Base-by-base conservation (phyloP, 2,113 vertebrate species). In the Datnioides undecimradiatus region DNA sequence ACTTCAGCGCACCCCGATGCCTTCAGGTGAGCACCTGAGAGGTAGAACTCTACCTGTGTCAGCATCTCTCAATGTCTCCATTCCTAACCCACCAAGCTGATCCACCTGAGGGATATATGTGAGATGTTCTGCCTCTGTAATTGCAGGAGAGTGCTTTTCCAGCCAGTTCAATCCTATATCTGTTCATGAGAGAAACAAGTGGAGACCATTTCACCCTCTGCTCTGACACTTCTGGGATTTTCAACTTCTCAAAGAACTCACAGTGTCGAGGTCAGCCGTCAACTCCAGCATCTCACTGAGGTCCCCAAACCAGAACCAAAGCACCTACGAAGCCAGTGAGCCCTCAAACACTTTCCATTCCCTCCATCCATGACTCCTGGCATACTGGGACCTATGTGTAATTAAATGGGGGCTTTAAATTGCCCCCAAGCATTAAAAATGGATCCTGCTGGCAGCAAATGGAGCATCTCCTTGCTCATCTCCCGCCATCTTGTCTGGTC, bases 361-460 rank as follows among this genome's bases (percentile, higher is more conserved):
- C 27, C 4, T 36, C 67, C 76, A 69, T 72, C 80, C 60, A 67
- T 57, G 73, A 81, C 79, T 83, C 58, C 79, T 64, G 75, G 23
- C 67, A 77, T 34, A 41, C 48, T 73, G 87, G 90, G 91, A 89
- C 77, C 29, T 21, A 66, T 31, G 58, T 86, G 83, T 84, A 90
- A 88, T 91, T 91, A 88, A 91, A 82, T 79, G 55, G 83, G 78
- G 83, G 78, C 58, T 89, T 86, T n/a, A 79, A 80, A 84, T 84
- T 76, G 67, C 40, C 46, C 75, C 85, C 79, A 51, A 43, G 80
- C 88, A 93, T 94, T 90, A 92, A 91, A 93, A 89, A 92, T 90
- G 73, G 76, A 91, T 91, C 80, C 76, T 41, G 52, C 54, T 80
- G 73, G 68, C 79, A 87, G 90, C 77, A 90, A 92, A 91, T 90